phyloP scores from a whole-genome alignment of 2,797 vertebrate species.

The Galaxias olidus region DNA sequence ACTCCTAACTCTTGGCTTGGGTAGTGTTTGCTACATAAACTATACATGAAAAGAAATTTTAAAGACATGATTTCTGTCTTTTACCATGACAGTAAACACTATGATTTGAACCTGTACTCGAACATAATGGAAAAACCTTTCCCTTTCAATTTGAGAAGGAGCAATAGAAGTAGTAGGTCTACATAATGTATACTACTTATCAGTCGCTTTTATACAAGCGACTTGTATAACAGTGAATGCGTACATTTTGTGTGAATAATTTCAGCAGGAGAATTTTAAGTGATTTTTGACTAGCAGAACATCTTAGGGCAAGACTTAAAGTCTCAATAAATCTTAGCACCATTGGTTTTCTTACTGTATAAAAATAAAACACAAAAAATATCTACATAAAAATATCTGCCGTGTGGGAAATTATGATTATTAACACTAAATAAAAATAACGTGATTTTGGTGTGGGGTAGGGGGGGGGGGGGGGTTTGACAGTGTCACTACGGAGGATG shows the following conservation, averaged over 20 bases:
- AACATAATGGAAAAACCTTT: conserved; percentile 14
- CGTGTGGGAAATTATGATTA: neutral
- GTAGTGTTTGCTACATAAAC: conserved; percentile 76
- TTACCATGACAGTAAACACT: conserved; percentile 49
- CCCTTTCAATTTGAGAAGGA: conserved; percentile 18
- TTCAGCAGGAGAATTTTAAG: conserved; percentile 57
- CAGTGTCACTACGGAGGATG: conserved; percentile 38
- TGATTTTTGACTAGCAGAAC: conserved; percentile 54
- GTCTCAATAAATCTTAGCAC: conserved; percentile 68
- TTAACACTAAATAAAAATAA: conserved; percentile 48
- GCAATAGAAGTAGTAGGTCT: conserved; percentile 10
- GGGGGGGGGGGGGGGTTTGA: conserved; percentile 58
- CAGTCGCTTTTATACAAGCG: conserved; percentile 11
- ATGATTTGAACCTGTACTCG: conserved; percentile 33
- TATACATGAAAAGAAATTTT: conserved; percentile 46
- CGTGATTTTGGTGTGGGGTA: conserved; percentile 43
- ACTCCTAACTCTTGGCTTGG: conserved; percentile 68
- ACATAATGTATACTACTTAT: conserved; percentile 25
- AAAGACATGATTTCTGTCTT: conserved; percentile 41
- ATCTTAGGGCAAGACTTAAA: conserved; percentile 37
- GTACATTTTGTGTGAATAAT: conserved; percentile 40
- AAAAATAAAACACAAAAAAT: conserved; percentile 14
- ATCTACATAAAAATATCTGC: conserved; percentile 33
- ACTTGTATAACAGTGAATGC: conserved; percentile 43
- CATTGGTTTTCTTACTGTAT: conserved; percentile 57